phyloP scores from a whole-genome alignment of 2,113 vertebrate species.

The Oncorhynchus nerka region DNA sequence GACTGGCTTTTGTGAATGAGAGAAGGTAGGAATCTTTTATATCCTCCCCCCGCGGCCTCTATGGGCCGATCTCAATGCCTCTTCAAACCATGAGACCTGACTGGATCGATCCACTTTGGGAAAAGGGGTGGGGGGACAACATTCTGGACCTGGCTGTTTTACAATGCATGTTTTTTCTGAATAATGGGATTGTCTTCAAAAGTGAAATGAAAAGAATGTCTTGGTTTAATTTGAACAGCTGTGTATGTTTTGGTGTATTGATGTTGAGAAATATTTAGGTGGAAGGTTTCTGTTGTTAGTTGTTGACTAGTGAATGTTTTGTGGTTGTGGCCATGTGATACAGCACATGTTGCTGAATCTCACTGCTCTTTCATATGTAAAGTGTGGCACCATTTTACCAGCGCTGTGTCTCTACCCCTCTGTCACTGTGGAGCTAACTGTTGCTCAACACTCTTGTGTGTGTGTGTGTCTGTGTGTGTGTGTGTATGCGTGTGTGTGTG shows the following conservation, averaged over 20 bases:
- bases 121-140: constrained; percentile 23
- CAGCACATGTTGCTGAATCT: too few relatives aligned
- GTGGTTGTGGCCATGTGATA: neutral
- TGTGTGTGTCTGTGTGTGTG: neutral
- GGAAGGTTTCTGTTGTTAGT: too few relatives aligned
- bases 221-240: too few relatives aligned
- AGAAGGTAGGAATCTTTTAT: constrained; percentile 68
- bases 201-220: too few relatives aligned
- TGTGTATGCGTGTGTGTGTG: neutral
- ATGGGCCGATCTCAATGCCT: constrained; percentile 29
- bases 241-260: too few relatives aligned
- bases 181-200: too few relatives aligned
- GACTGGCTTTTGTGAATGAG: constrained; percentile 58
- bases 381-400: too few relatives aligned
- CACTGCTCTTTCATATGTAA: too few relatives aligned
- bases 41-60: constrained; percentile 24
- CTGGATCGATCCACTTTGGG: constrained; percentile 53
- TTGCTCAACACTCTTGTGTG: too few relatives aligned
- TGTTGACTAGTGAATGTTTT: neutral
- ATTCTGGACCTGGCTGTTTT: neutral
- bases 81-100: constrained; percentile 63
- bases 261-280: too few relatives aligned
- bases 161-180: neutral
- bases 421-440: too few relatives aligned
- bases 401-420: too few relatives aligned